Evolutionary conservation across 2,888 invertebrate species (phyloP).

Genomic region (Cecidostiba fungosa): DNA sequence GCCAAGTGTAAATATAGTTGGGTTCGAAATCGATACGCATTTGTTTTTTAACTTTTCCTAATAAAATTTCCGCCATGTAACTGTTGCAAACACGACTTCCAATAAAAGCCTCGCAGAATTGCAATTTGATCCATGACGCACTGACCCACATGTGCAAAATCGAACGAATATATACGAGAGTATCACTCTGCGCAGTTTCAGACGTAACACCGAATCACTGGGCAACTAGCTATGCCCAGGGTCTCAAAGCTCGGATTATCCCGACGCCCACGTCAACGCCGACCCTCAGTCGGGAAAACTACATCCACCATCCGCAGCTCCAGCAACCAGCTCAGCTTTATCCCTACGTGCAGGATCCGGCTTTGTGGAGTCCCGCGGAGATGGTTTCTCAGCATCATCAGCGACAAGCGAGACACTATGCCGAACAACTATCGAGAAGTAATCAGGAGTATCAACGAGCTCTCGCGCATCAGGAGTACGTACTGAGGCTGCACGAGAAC

Average conservation of each 20-base stretch:
- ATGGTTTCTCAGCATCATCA: slow-evolving; percentile 30
- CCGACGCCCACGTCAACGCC: not conserved
- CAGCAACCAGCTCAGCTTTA: slow-evolving; percentile 20
- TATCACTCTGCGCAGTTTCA: not conserved
- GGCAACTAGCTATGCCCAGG: not conserved
- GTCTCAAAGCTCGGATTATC: not conserved
- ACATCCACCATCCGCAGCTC: not conserved
- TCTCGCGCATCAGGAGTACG: slow-evolving; percentile 10
- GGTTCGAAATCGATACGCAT: too few relatives aligned
- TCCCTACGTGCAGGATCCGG: not conserved
- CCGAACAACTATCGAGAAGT: not conserved
- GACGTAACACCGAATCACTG: not conserved
- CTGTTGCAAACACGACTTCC: not conserved
- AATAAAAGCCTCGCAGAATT: not conserved
- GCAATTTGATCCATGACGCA: not conserved
- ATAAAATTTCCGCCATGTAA: too few relatives aligned
- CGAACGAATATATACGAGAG: too few relatives aligned
- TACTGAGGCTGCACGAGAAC: slow-evolving; percentile 22
- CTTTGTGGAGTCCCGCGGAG: slow-evolving; percentile 23
- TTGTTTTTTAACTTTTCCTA: too few relatives aligned
- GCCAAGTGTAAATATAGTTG: too few relatives aligned
- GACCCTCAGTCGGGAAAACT: not conserved
- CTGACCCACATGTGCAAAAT: too few relatives aligned
- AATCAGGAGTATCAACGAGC: not conserved
- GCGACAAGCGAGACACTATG: not conserved